Conservation (phyloP, 2,113 vertebrate genomes). For the Pygoscelis adeliae region DNA sequence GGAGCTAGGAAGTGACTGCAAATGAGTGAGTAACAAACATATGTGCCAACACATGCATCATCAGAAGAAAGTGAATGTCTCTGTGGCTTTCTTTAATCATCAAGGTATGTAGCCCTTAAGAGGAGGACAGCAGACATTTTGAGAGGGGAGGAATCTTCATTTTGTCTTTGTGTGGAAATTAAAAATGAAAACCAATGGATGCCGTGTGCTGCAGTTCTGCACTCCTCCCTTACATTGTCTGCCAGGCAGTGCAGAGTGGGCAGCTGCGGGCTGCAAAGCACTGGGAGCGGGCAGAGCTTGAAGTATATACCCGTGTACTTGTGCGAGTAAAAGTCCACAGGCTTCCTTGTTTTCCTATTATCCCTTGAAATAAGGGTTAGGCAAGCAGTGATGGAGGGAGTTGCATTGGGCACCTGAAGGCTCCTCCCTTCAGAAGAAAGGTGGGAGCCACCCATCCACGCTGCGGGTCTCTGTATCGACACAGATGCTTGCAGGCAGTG, state of each 20-base stretch:
- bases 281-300: background rate
- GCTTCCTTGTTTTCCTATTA: background rate
- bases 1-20: background rate
- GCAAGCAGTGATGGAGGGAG: background rate
- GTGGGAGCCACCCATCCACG: background rate
- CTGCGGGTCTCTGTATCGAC: accelerated
- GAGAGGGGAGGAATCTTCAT: background rate
- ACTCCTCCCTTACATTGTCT: background rate
- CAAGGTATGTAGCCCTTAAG: background rate
- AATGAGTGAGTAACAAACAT: background rate
- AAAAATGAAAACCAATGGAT: background rate
- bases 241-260: background rate
- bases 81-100: background rate
- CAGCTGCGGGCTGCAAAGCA: background rate
- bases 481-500: accelerated
- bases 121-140: background rate
- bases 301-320: background rate
- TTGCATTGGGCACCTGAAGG: background rate
- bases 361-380: background rate
- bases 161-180: background rate
- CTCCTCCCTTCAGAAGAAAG: background rate
- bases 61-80: background rate
- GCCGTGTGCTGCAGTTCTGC: background rate
- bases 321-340: background rate
- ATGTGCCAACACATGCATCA: background rate